Evolutionary conservation across 2,797 vertebrate species (phyloP).

Genomic region (Euphonia xanthogaster): DNA sequence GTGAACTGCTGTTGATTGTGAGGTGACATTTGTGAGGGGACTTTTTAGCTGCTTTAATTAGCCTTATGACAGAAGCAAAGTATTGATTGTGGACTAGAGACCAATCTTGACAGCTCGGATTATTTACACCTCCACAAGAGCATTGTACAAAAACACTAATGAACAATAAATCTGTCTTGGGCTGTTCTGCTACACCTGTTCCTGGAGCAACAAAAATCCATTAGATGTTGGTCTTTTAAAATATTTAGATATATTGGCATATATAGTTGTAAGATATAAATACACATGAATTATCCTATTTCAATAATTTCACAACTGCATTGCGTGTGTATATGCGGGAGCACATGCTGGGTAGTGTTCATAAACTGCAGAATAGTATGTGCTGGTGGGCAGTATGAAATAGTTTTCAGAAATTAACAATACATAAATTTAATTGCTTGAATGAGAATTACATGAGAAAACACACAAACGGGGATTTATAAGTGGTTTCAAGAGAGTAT

Average conservation of each 20-base stretch:
- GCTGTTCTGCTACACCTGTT: conserved; percentile 82
- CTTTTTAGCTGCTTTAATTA: conserved; percentile 82
- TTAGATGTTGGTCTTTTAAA: conserved; percentile 72
- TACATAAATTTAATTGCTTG: not conserved
- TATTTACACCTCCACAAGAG: conserved; percentile 81
- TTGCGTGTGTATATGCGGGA: not conserved
- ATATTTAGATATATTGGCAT: conserved; percentile 60
- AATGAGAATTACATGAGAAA: conserved; percentile 18
- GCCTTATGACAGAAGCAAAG: conserved; percentile 81
- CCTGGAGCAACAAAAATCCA: conserved; percentile 77
- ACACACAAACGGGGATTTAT: not conserved
- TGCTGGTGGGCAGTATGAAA: not conserved
- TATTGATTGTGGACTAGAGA: conserved; percentile 84
- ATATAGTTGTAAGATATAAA: conserved; percentile 49
- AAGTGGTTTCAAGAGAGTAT: not conserved
- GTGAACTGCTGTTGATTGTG: conserved; percentile 74
- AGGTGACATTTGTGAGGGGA: conserved; percentile 78
- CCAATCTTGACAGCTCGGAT: conserved; percentile 78
- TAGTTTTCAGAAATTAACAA: conserved; percentile 23
- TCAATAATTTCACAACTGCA: not conserved
- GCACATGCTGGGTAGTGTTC: not conserved
- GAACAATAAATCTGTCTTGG: conserved; percentile 83
- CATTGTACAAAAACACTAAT: conserved; percentile 82
- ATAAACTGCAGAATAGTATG: not conserved
- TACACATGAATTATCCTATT: conserved; percentile 8